A percentile compares a stretch with the other conserved stretches of the same genome.
Conservation (phyloP, 2,797 vertebrate genomes). For the Chelmon rostratus region DNA sequence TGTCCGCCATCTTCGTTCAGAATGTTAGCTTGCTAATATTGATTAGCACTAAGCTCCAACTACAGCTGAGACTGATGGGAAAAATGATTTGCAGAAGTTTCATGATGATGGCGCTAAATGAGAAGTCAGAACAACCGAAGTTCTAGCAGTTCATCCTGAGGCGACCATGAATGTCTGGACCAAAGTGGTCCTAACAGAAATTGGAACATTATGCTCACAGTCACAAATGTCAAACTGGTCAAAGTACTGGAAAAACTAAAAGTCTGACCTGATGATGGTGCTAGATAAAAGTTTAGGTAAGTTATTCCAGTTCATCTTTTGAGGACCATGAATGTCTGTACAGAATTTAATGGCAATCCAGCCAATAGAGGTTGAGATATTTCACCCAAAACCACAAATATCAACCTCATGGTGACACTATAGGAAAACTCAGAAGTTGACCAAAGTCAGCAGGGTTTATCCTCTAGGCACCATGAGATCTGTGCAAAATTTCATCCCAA, state of each 20-base stretch:
- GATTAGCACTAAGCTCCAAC: not conserved
- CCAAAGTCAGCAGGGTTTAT: no score
- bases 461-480: not conserved
- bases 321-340: not conserved
- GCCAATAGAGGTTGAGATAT: not conserved
- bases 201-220: not conserved
- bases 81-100: no score
- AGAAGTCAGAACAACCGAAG: not conserved
- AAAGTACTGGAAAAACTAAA: no score
- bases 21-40: not conserved
- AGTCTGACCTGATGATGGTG: no score
- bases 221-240: no score
- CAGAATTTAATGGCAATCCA: not conserved
- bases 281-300: no score
- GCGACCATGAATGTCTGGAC: not conserved
- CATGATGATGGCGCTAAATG: no score
- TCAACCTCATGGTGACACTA: no score
- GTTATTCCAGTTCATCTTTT: not conserved
- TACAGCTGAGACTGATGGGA: not conserved
- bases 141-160: not conserved
- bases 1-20: not conserved
- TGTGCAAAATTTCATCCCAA: no score
- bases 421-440: not conserved
- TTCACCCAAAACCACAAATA: not conserved
- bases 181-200: not conserved